These are phyloP conservation scores for Orgyia antiqua DNA, from an alignment of 2,888 invertebrate genomes.

Conservation along the genomic window DNA sequence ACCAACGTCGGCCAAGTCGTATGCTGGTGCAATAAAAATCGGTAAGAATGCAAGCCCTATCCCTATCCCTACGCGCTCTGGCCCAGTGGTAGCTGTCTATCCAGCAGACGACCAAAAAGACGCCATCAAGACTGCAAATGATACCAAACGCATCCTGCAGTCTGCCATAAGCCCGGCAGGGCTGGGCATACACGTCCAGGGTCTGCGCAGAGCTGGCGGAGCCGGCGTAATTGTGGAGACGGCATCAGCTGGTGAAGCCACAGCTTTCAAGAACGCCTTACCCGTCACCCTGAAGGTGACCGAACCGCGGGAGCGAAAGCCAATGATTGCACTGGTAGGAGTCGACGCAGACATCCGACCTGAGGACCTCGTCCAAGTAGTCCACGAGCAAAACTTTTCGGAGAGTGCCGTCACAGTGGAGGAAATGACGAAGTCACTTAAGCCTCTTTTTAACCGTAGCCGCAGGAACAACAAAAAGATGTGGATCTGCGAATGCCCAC, in stretches of 20 bases:
- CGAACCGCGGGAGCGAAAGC: neutral
- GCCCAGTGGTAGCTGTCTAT: neutral
- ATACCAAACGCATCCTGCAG: neutral
- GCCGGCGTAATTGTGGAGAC: neutral
- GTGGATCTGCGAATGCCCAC: neutral
- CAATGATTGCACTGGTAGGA: neutral
- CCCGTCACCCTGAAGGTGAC: neutral
- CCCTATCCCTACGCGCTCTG: neutral
- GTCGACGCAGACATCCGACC: neutral
- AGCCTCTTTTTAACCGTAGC: neutral
- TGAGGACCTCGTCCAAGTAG: neutral
- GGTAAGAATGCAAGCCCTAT: neutral
- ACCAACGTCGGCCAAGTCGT: neutral
- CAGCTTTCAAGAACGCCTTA: neutral
- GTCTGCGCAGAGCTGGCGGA: neutral
- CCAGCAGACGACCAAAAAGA: neutral
- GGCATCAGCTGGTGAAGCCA: neutral
- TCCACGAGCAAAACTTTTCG: constrained; percentile 5
- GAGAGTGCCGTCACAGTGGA: neutral
- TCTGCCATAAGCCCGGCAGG: neutral
- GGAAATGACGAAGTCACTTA: neutral
- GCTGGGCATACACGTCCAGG: neutral
- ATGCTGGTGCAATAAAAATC: neutral
- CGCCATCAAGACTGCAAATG: neutral
- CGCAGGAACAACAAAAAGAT: neutral